A percentile compares a stretch with the other conserved stretches of the same genome.
Evolutionary conservation across 2,113 vertebrate species (phyloP).

Genomic region (Peromyscus californicus): DNA sequence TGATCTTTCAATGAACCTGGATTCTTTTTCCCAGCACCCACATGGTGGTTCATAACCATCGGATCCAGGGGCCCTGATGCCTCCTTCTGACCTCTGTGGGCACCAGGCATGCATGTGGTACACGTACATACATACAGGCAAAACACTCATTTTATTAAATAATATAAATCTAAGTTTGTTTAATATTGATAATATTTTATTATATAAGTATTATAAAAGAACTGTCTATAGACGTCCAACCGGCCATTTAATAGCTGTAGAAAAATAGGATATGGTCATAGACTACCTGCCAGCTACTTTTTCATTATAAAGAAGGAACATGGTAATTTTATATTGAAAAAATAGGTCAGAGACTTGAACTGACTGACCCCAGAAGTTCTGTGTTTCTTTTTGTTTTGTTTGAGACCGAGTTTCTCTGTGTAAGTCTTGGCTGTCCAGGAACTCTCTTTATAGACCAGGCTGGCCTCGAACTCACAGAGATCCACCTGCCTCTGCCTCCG

Average conservation of each 20-base stretch:
- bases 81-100: neutral
- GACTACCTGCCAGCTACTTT: neutral
- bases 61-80: neutral
- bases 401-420: too few species aligned
- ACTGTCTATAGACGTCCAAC: neutral
- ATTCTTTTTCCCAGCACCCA: neutral
- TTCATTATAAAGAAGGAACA: neutral
- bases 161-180: neutral
- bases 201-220: neutral
- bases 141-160: neutral
- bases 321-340: neutral
- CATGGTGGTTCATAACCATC: neutral
- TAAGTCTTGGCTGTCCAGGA: too few species aligned
- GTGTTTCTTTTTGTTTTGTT: neutral
- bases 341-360: neutral
- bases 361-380: neutral
- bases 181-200: neutral
- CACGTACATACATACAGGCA: neutral
- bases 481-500: too few species aligned
- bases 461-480: too few species aligned
- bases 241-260: neutral
- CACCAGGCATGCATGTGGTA: neutral
- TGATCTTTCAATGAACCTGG: neutral
- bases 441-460: too few species aligned
- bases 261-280: constrained; percentile 25